Percentiles rank a stretch among this genome's conserved stretches.
phyloP scores from a whole-genome alignment of 2,888 invertebrate genomes.

The Orgyia antiqua region DNA sequence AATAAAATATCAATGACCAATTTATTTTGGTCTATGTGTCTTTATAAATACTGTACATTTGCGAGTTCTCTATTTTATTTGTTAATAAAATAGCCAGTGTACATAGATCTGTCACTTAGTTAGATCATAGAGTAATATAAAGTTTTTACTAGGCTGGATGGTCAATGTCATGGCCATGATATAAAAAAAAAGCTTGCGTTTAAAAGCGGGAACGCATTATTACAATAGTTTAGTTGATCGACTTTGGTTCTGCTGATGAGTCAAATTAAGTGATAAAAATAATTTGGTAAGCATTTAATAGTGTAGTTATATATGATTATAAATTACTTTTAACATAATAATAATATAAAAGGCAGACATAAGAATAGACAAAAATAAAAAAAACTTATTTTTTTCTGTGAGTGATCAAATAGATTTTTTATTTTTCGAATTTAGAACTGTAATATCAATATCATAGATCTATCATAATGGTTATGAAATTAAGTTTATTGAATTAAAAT shows the following conservation, averaged over 20 bases:
- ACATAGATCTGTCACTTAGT: constrained; percentile 7
- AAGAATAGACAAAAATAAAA: too few species aligned
- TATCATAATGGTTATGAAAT: too few species aligned
- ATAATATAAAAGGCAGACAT: too few species aligned
- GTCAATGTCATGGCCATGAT: constrained; percentile 41
- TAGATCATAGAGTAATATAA: constrained; percentile 10
- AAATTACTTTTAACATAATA: too few species aligned
- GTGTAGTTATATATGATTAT: too few species aligned
- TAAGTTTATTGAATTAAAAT: too few species aligned
- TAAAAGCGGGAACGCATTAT: constrained; percentile 36
- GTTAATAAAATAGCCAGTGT: constrained; percentile 7
- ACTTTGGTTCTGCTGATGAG: constrained; percentile 31
- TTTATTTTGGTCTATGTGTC: constrained; percentile 6
- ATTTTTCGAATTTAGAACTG: too few species aligned
- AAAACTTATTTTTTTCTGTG: too few species aligned
- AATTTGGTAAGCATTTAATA: constrained; percentile 20
- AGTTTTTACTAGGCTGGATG: constrained; percentile 15
- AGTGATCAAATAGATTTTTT: too few species aligned
- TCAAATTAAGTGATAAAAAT: constrained; percentile 14
- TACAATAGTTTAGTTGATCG: constrained; percentile 40
- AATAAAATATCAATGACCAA: constrained; percentile 5
- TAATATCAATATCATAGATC: too few species aligned
- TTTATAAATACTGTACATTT: constrained; percentile 6
- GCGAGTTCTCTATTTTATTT: constrained; percentile 12
- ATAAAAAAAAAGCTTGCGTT: constrained; percentile 32